Evolutionary conservation across 2,888 invertebrate species (phyloP).

Genomic region (Lycaena phlaeas): DNA sequence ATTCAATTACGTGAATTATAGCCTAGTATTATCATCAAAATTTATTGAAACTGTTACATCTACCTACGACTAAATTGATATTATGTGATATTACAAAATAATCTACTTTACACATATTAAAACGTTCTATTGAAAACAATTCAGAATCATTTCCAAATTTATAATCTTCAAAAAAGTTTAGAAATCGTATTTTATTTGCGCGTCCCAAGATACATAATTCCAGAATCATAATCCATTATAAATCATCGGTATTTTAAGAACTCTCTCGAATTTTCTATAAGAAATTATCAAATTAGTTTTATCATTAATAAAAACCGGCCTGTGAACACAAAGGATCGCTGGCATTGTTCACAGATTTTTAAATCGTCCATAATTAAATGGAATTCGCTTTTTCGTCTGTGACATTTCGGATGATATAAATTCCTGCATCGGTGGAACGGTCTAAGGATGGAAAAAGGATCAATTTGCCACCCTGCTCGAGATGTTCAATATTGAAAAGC

Average conservation of each 20-base stretch:
- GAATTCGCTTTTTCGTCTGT: constrained; percentile 56
- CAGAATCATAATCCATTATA: constrained; percentile 17
- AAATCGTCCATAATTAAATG: constrained; percentile 72
- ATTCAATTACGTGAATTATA: no score
- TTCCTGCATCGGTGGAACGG: constrained; percentile 45
- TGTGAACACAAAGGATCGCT: constrained; percentile 52
- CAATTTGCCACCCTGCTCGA: constrained; percentile 58
- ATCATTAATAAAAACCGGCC: constrained; percentile 46
- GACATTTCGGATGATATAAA: constrained; percentile 61
- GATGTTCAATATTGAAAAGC: constrained; percentile 40
- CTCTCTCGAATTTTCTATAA: constrained; percentile 45
- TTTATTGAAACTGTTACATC: no score
- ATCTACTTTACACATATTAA: no score
- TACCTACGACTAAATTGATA: no score
- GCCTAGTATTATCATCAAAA: no score
- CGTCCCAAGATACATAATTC: background rate
- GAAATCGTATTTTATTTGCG: no score
- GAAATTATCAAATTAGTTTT: constrained; percentile 68
- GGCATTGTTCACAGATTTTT: constrained; percentile 72
- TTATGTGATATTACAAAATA: no score
- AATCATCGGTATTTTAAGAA: constrained; percentile 28
- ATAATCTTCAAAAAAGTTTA: no score
- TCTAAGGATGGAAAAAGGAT: constrained; percentile 44
- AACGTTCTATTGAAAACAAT: no score
- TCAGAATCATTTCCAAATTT: no score